Conservation (phyloP, 2,888 invertebrate species). For the Drosophila rubida region DNA sequence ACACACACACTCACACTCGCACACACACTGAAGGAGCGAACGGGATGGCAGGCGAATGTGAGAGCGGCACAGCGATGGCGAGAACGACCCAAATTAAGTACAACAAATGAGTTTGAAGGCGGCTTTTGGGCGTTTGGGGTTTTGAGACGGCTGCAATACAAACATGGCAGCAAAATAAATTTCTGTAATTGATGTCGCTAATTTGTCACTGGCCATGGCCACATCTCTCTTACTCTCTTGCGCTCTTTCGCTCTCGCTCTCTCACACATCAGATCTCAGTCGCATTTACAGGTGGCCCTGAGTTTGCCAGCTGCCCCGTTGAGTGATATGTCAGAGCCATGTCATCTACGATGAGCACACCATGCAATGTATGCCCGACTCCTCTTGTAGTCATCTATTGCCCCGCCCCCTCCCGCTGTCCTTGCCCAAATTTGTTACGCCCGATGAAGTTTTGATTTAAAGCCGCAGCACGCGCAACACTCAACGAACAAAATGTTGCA, state of each 20-base stretch:
- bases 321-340: slow-evolving; percentile 69
- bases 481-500: slow-evolving; percentile 5
- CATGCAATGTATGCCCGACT: not conserved
- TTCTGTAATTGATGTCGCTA: slow-evolving; percentile 79
- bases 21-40: not conserved
- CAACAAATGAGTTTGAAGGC: slow-evolving; percentile 76
- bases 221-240: slow-evolving; percentile 42
- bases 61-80: slow-evolving; percentile 17
- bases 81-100: slow-evolving; percentile 62
- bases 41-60: not conserved
- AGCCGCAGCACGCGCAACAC: slow-evolving; percentile 61
- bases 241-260: not conserved
- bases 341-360: slow-evolving; percentile 26
- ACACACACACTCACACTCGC: slow-evolving; percentile 11
- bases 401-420: not conserved
- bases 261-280: slow-evolving; percentile 23
- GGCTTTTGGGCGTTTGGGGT: slow-evolving; percentile 41
- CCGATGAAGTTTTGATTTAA: slow-evolving; percentile 61
- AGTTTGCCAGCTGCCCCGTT: slow-evolving; percentile 29
- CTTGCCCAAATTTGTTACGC: slow-evolving; percentile 44
- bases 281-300: slow-evolving; percentile 73
- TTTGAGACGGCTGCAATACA: slow-evolving; percentile 40
- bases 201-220: slow-evolving; percentile 77
- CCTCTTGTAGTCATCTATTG: not conserved
- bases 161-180: slow-evolving; percentile 76